These are phyloP conservation scores for Crotalus helleri DNA, from an alignment of 2,113 vertebrate species.

Conservation along the genomic window DNA sequence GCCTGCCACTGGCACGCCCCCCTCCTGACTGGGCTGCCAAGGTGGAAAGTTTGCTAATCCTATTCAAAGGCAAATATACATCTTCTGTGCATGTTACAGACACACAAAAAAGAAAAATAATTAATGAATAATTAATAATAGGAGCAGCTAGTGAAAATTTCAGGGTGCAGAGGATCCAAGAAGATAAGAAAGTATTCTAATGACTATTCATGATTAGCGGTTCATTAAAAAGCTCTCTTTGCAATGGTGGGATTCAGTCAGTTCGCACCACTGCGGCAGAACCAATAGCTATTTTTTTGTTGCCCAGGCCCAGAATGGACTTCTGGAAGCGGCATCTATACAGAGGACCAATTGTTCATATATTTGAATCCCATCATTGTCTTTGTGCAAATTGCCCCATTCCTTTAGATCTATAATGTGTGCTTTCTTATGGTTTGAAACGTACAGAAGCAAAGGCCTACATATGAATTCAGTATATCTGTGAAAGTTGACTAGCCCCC, in stretches of 20 bases:
- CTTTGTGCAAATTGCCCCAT: not conserved
- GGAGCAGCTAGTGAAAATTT: not conserved
- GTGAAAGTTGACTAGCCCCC: not conserved
- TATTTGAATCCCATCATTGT: too few relatives aligned
- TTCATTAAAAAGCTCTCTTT: not conserved
- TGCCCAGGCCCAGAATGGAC: too few relatives aligned
- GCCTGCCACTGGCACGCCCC: too few relatives aligned
- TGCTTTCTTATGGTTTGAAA: not conserved
- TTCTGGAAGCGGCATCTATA: too few relatives aligned
- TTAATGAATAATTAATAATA: not conserved
- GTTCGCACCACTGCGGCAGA: too few relatives aligned
- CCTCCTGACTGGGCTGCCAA: too few relatives aligned
- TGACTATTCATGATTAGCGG: not conserved
- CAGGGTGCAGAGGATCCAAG: not conserved
- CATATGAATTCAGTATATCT: not conserved
- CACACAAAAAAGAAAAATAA: too few relatives aligned
- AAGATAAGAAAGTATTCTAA: not conserved
- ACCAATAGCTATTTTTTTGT: too few relatives aligned
- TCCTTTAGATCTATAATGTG: not conserved
- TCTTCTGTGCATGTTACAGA: not conserved
- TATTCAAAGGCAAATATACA: not conserved
- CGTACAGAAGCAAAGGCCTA: not conserved
- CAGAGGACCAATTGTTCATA: too few relatives aligned
- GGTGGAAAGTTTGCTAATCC: not conserved
- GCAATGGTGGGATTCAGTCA: too few relatives aligned